Evolutionary conservation across 2,888 invertebrate genomes (phyloP).

Genomic region (Melanophora roralis): DNA sequence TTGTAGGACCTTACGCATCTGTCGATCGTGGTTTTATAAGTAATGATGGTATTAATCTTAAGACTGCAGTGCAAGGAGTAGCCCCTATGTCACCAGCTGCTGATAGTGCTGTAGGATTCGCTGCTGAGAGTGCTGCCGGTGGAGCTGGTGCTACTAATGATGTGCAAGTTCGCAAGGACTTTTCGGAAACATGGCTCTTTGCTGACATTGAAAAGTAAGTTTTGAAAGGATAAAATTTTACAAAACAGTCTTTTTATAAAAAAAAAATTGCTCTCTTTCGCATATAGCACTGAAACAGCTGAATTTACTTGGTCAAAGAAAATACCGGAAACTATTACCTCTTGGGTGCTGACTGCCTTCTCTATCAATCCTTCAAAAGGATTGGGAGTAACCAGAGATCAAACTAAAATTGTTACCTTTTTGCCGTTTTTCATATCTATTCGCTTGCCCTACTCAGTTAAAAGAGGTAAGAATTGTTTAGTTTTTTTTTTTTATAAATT

Average conservation of each 20-base stretch:
- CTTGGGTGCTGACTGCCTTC: slow-evolving; percentile 89
- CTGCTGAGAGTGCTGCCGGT: background rate
- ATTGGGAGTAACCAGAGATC: slow-evolving; percentile 83
- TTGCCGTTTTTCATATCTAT: slow-evolving; percentile 90
- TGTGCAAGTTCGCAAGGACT: slow-evolving; percentile 79
- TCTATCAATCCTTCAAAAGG: slow-evolving; percentile 86
- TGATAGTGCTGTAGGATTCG: background rate
- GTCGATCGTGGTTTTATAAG: slow-evolving; percentile 24
- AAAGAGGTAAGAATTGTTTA: slow-evolving; percentile 78
- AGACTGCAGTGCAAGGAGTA: slow-evolving; percentile 4
- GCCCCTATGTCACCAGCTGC: background rate
- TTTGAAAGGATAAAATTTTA: background rate
- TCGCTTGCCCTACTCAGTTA: slow-evolving; percentile 92
- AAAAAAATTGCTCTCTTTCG: too few species aligned
- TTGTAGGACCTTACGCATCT: slow-evolving; percentile 29
- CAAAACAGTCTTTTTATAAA: too few species aligned
- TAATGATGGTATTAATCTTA: slow-evolving; percentile 31
- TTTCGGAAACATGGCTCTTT: slow-evolving; percentile 85
- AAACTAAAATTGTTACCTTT: slow-evolving; percentile 84
- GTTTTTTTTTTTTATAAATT: background rate
- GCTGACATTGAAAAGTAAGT: slow-evolving; percentile 76
- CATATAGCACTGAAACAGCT: slow-evolving; percentile 65
- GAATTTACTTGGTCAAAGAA: slow-evolving; percentile 75
- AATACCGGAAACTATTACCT: slow-evolving; percentile 88
- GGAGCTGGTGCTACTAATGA: background rate